A percentile compares a stretch with the other conserved stretches of the same genome.
Conservation (phyloP, 2,888 invertebrate species). For the Pilophorus perplexus region DNA sequence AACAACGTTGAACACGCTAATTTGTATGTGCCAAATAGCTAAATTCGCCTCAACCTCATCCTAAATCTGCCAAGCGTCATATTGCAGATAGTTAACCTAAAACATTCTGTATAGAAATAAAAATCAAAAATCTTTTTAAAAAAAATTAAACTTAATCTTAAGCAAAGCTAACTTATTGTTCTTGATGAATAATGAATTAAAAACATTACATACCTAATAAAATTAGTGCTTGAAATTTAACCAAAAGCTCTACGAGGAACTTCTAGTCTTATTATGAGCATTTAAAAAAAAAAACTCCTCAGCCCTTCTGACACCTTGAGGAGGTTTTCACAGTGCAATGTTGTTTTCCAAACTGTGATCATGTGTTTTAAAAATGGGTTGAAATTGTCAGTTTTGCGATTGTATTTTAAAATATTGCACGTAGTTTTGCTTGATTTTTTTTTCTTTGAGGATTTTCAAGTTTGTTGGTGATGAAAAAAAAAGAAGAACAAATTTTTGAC, state of each 20-base stretch:
- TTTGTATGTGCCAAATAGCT: too few species aligned
- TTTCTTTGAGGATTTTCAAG: neutral
- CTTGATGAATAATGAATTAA: neutral
- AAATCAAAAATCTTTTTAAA: conserved; percentile 27
- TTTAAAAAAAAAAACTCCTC: neutral
- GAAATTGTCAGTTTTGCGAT: neutral
- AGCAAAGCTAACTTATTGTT: conserved; percentile 14
- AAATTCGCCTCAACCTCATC: too few species aligned
- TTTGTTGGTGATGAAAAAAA: neutral
- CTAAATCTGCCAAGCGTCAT: too few species aligned
- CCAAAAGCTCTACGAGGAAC: conserved; percentile 14
- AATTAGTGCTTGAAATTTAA: conserved; percentile 24
- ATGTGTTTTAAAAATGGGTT: neutral
- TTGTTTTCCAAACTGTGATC: neutral
- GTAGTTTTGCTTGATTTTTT: too few species aligned
- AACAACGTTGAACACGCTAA: neutral
- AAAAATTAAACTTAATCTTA: conserved; percentile 12
- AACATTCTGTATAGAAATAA: too few species aligned
- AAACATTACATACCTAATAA: conserved; percentile 1
- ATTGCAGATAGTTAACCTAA: too few species aligned
- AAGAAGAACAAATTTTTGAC: neutral
- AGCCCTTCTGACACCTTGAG: too few species aligned
- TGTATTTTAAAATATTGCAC: too few species aligned
- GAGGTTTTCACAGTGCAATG: neutral
- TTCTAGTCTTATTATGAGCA: conserved; percentile 2